Conservation (phyloP, 2,113 vertebrate genomes). For the Peromyscus maniculatus region DNA sequence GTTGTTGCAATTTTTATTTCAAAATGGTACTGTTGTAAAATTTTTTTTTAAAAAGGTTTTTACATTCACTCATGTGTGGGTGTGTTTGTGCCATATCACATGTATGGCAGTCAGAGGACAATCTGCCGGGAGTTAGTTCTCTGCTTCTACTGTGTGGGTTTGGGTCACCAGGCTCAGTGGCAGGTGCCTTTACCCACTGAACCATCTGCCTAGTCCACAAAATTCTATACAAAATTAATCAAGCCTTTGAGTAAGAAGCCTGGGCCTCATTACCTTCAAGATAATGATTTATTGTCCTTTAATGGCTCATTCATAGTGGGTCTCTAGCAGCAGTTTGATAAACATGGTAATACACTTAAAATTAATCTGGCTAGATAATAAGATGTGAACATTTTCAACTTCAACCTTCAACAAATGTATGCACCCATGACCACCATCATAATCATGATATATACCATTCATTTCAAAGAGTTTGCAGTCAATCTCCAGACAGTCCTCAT, state of each 20-base stretch:
- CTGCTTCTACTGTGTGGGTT: not conserved
- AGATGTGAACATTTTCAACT: not conserved
- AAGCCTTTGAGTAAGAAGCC: not conserved
- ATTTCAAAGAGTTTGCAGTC: not conserved
- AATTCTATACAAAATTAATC: constrained; percentile 37
- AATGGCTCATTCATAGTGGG: not conserved
- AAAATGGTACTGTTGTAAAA: not conserved
- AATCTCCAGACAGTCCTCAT: not conserved
- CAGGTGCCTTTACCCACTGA: not conserved
- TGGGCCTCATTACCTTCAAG: not conserved
- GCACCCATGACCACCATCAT: not conserved
- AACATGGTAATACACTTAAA: not conserved
- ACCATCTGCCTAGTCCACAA: not conserved
- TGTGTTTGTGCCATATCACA: not conserved
- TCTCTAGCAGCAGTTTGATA: not conserved
- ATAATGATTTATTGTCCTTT: not conserved
- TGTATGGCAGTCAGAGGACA: not conserved
- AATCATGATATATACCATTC: not conserved
- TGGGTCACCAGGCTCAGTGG: not conserved
- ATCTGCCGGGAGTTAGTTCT: not conserved
- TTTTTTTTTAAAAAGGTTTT: not conserved
- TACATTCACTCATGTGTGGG: not conserved
- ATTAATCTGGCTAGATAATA: not conserved
- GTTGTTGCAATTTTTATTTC: not conserved
- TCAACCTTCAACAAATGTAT: constrained; percentile 20